phyloP scores from a whole-genome alignment of 2,888 invertebrate genomes.

The Platypus cylindrus region DNA sequence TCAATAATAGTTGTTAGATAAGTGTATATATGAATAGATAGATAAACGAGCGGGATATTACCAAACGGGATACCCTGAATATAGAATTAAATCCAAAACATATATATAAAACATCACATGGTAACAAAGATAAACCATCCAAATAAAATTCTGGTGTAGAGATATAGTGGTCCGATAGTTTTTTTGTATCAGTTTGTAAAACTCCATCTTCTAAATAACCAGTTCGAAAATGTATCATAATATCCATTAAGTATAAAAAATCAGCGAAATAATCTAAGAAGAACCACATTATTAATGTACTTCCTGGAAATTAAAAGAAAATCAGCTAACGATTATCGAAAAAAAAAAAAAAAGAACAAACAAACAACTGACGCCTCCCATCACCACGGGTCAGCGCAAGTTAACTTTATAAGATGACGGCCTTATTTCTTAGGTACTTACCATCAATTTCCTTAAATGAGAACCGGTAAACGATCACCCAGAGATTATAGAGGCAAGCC shows the following conservation, averaged over 20 bases:
- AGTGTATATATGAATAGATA: neutral
- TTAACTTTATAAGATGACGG: no score
- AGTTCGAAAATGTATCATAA: conserved; percentile 93
- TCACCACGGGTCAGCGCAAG: no score
- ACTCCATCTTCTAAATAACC: conserved; percentile 97
- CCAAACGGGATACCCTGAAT: conserved; percentile 86
- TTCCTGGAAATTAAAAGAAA: conserved; percentile 39
- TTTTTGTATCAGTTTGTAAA: conserved; percentile 86
- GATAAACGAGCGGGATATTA: conserved; percentile 28
- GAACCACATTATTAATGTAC: conserved; percentile 90
- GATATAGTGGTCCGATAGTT: conserved; percentile 93
- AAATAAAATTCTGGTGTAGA: conserved; percentile 92
- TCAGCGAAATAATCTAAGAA: conserved; percentile 94
- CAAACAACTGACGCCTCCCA: no score
- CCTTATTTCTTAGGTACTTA: conserved; percentile 34
- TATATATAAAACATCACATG: conserved; percentile 94
- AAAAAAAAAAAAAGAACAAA: no score
- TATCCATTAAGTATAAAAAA: conserved; percentile 90
- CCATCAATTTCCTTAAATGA: conserved; percentile 96
- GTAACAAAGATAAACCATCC: conserved; percentile 94
- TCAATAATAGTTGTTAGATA: neutral
- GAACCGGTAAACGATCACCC: conserved; percentile 98
- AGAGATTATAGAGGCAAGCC: conserved; percentile 93
- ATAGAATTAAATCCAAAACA: conserved; percentile 94
- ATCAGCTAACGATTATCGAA: no score